Evolutionary conservation across 2,888 invertebrate genomes (phyloP).

Genomic region (Drosophila algonquin): DNA sequence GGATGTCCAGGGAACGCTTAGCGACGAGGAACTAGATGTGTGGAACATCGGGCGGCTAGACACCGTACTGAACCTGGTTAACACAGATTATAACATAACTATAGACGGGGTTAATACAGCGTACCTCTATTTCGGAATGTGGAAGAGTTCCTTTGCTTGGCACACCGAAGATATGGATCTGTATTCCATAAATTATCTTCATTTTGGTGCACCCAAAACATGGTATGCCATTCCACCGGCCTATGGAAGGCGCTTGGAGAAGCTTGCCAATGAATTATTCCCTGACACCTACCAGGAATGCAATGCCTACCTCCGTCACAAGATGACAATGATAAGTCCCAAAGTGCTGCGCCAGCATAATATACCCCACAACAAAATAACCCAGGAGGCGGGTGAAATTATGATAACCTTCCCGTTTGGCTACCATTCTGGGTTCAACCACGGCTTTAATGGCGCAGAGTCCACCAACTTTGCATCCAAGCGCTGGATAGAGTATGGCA

Average conservation of each 20-base stretch:
- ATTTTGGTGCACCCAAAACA: slow-evolving; percentile 97
- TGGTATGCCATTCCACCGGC: slow-evolving; percentile 84
- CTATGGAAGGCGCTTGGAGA: slow-evolving; percentile 82
- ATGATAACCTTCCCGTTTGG: slow-evolving; percentile 99
- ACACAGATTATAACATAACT: slow-evolving; percentile 96
- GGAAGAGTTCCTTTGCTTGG: slow-evolving; percentile 99
- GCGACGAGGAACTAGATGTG: slow-evolving; percentile 92
- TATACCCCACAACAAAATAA: slow-evolving; percentile 87
- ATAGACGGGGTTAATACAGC: slow-evolving; percentile 99
- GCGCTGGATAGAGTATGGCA: slow-evolving; percentile 99
- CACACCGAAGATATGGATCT: slow-evolving; percentile 99
- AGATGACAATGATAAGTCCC: slow-evolving; percentile 84
- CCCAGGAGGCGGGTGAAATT: slow-evolving; percentile 97
- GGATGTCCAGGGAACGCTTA: slow-evolving; percentile 97
- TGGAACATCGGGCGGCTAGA: slow-evolving; percentile 98
- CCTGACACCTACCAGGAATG: slow-evolving; percentile 81
- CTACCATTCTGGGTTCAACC: slow-evolving; percentile 99
- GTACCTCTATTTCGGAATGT: slow-evolving; percentile 99
- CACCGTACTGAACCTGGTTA: slow-evolving; percentile 96
- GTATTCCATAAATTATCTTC: slow-evolving; percentile 99
- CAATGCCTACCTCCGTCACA: slow-evolving; percentile 83
- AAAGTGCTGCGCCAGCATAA: slow-evolving; percentile 82
- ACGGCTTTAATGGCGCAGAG: slow-evolving; percentile 99
- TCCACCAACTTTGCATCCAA: slow-evolving; percentile 99
- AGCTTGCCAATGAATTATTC: slow-evolving; percentile 82